These are phyloP conservation scores for Thymallus thymallus DNA, from an alignment of 2,113 vertebrate species.

Conservation along the genomic window DNA sequence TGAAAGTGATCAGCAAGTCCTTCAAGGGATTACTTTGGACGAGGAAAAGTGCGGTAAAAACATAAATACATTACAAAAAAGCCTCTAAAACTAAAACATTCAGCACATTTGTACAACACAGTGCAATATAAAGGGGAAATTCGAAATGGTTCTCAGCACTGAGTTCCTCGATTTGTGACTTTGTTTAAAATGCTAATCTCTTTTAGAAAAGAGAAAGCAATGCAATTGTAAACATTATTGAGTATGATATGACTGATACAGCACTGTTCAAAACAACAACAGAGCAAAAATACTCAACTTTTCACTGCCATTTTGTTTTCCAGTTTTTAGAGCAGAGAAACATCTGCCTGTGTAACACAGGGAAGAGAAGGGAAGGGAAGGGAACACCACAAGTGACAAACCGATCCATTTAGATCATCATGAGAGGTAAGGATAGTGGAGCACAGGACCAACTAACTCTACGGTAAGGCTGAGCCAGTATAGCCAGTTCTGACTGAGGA, in stretches of 20 bases:
- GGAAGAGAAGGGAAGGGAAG: conserved; percentile 23
- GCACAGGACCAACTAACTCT: conserved; percentile 1
- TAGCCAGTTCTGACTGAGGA: conserved; percentile 24
- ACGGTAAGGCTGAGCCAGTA: conserved; percentile 45
- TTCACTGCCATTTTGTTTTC: conserved; percentile 17
- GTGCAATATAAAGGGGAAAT: conserved; percentile 64
- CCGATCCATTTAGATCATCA: background rate
- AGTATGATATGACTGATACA: conserved; percentile 40
- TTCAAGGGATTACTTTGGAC: conserved; percentile 58
- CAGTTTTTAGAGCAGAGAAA: conserved; percentile 8
- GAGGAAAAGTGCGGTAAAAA: conserved; percentile 75
- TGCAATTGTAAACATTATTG: conserved; percentile 55
- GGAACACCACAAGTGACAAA: conserved; percentile 16
- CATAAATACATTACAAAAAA: conserved; percentile 77
- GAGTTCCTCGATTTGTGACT: conserved; percentile 37
- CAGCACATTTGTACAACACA: conserved; percentile 74
- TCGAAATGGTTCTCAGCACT: conserved; percentile 53
- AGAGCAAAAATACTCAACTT: conserved; percentile 23
- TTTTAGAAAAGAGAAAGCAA: conserved; percentile 26
- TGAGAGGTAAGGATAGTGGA: background rate
- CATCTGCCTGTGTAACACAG: conserved; percentile 35
- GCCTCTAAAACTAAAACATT: conserved; percentile 71
- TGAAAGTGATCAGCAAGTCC: conserved; percentile 61
- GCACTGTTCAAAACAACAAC: conserved; percentile 47
- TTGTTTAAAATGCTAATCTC: conserved; percentile 10